Conservation (phyloP, 2,113 vertebrate species). For the Microtus montanus region DNA sequence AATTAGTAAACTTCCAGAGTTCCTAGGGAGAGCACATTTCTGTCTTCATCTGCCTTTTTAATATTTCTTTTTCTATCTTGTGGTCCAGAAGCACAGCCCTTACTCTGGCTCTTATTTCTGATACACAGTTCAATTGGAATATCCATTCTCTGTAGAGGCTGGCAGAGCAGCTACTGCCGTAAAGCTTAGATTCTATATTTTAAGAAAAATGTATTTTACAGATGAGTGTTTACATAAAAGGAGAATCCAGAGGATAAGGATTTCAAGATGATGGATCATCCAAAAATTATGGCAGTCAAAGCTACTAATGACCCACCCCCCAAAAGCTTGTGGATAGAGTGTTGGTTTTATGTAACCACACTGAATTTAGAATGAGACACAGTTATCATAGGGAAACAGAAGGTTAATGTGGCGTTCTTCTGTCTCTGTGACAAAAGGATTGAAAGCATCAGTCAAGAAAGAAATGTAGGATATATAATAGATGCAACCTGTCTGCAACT, state of each 20-base stretch:
- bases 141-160: neutral
- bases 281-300: constrained; percentile 45
- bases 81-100: neutral
- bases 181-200: neutral
- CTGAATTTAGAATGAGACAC: constrained; percentile 50
- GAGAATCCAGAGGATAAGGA: neutral
- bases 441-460: constrained; percentile 60
- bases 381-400: constrained; percentile 72
- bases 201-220: neutral
- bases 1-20: neutral
- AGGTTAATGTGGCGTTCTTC: constrained; percentile 67
- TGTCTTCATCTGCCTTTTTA: neutral
- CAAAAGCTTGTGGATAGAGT: neutral
- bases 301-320: constrained; percentile 1
- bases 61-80: neutral
- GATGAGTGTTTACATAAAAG: constrained; percentile 17
- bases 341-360: constrained; percentile 38
- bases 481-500: neutral
- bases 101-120: neutral
- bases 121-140: neutral
- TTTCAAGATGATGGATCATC: constrained; percentile 55
- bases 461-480: constrained; percentile 45
- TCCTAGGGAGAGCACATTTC: neutral
- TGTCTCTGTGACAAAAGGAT: constrained; percentile 58
- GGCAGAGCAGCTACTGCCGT: neutral